Evolutionary conservation across 2,797 vertebrate species (phyloP), one percentile per base, ranked within the genome.

Genomic region (Tarsius wallacei): DNA sequence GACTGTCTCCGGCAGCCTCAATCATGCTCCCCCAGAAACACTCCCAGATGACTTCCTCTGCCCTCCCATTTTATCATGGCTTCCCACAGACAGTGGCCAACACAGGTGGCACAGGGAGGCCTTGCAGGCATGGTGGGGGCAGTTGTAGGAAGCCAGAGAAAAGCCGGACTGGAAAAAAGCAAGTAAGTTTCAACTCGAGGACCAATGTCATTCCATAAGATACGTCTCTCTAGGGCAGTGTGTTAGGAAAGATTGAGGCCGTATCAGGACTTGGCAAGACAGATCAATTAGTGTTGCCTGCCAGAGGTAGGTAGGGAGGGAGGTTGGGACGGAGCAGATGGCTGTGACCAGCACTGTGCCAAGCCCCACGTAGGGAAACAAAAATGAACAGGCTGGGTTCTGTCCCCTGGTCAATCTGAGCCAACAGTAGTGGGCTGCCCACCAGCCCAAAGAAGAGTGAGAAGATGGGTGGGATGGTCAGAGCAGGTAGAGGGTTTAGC

Each of bases 181-280:
- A 42, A 31, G 36, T 36, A 33, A 22, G 70, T 70, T 51, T 70
- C 74, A 90, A 47, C 15, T 15, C 21, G 51, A 63, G 16, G 14
- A n/a, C 22, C 49, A 16, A 15, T 26, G 51, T 63, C 19, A 6
- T 68, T 47, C 77, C 36, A 26, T 68, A 13, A 28, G 68, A 73
- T 78, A 57, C 22, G 13, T 82, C 94, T 91, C 24, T 36, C 24
- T 47, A 55, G 81, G 31, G 57, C 49, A 9, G 22, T 0, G 24
- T 8, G 28, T 33, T 95, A 55, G 73, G 74, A 22, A 53, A 47
- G 84, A 80, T 24, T 51, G 87, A 66, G 96, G 61, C 13, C 11
- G 2, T 16, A 64, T 76, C 14, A n/a, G 90, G 51, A 49, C 17
- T 76, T 53, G 59, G 53, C 47, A 70, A 47, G 80, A 89, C 76